Base-by-base conservation (phyloP, 2,888 invertebrate species). In the Brassicogethes aeneus region DNA sequence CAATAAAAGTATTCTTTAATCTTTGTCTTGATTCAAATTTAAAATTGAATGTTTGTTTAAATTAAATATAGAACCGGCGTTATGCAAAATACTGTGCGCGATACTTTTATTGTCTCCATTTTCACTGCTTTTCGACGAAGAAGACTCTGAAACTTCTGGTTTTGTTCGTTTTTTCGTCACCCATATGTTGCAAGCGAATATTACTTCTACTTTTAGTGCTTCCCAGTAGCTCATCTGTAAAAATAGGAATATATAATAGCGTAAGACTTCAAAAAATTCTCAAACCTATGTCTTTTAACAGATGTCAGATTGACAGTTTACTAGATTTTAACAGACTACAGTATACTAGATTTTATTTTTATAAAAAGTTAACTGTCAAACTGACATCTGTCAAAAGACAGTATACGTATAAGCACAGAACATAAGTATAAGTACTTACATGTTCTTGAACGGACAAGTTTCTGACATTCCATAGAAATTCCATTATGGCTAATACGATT, bases 391-490 rank as follows among this genome's bases (percentile, higher is more conserved):
- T n/a, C n/a, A n/a, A n/a, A n/a, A n/a, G n/a, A n/a, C n/a, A n/a
- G n/a, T n/a, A n/a, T n/a, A n/a, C n/a, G n/a, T n/a, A n/a, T n/a
- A n/a, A n/a, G n/a, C n/a, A n/a, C n/a, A n/a, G n/a, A n/a, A n/a
- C n/a, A n/a, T n/a, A n/a, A n/a, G n/a, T n/a, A n/a, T n/a, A n/a
- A n/a, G n/a, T 15, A 51, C 67, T 64, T 60, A 88, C 89, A 74
- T 82, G 85, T 65, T 89, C 85, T 47, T 84, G 81, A 0, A 83
- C 80, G 10, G 87, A 79, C 35, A 88, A 80, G 52, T 82, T 75
- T 51, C 82, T 75, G 1, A 88, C 80, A 61, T 91, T 88, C 79
- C 90, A 81, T 15, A 90, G 66, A 60, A 94, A 92, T 62, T 95
- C 93, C 5, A 82, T 68, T 5, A 90, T 65, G 1, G 89, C 88